phyloP scores from a whole-genome alignment of 2,797 vertebrate genomes.

The Eptatretus atami region DNA sequence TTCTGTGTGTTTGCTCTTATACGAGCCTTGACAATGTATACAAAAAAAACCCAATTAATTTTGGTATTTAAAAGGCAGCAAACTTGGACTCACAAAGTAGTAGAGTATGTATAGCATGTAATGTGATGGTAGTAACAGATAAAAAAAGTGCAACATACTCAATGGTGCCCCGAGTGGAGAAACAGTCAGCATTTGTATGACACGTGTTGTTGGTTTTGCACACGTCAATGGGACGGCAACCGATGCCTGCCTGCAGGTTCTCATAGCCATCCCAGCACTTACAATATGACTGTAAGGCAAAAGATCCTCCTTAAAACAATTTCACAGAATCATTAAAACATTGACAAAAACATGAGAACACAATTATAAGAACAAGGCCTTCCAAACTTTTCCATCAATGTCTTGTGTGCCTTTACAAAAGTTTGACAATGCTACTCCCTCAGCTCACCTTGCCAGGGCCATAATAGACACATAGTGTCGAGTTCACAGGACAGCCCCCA shows the following conservation, averaged over 20 bases:
- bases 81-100: too few relatives aligned
- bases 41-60: too few relatives aligned
- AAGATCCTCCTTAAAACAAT: neutral
- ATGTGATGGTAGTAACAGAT: too few relatives aligned
- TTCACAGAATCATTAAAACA: neutral
- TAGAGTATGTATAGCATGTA: too few relatives aligned
- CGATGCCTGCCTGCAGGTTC: constrained; percentile 14
- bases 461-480: constrained; percentile 30
- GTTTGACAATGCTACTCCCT: neutral
- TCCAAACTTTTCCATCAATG: too few relatives aligned
- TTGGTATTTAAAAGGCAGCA: too few relatives aligned
- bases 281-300: constrained; percentile 34
- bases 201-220: constrained; percentile 34
- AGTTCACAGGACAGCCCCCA: constrained; percentile 22
- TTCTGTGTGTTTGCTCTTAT: too few relatives aligned
- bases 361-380: too few relatives aligned
- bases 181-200: constrained; percentile 32
- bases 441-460: constrained; percentile 38
- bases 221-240: constrained; percentile 24
- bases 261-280: constrained; percentile 41
- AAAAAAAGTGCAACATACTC: constrained; percentile 20
- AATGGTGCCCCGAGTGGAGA: constrained; percentile 20
- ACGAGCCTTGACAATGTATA: too few relatives aligned
- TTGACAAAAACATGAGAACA: too few relatives aligned
- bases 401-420: too few relatives aligned